Evolutionary conservation across 35 echinoderm and acorn worm species (phyloP).

Genomic region (Stichopus chloronotus): DNA sequence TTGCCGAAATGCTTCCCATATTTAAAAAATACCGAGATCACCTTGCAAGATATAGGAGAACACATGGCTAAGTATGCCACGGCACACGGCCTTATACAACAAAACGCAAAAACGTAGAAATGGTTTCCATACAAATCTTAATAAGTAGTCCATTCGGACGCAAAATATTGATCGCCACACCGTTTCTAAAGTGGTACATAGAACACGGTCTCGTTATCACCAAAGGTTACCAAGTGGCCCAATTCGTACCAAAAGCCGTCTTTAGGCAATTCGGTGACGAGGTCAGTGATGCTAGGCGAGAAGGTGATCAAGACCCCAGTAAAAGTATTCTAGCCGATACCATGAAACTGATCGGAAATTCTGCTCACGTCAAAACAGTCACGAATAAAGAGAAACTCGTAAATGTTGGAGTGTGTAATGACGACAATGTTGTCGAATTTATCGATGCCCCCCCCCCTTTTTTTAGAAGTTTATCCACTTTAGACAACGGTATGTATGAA

Average conservation of each 20-base stretch:
- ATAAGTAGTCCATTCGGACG: background rate
- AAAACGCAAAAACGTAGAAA: background rate
- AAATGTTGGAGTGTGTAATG: background rate
- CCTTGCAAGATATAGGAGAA: background rate
- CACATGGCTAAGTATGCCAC: background rate
- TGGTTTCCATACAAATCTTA: background rate
- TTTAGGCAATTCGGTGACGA: no score
- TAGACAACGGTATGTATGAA: background rate
- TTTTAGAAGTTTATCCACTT: background rate
- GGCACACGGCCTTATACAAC: no score
- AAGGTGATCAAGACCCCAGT: no score
- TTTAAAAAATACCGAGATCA: background rate
- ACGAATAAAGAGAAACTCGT: background rate
- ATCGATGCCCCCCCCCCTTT: background rate
- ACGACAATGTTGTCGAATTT: background rate
- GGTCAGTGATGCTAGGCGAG: no score
- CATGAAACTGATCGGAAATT: no score
- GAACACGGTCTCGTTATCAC: background rate
- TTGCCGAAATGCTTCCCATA: background rate
- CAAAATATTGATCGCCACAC: no score
- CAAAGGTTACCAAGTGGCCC: background rate
- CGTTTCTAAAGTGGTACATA: no score
- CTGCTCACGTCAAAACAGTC: background rate
- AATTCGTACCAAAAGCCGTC: no score
- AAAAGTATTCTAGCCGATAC: no score